These are phyloP conservation scores for Clepsis dumicolana DNA, from an alignment of 2,888 invertebrate genomes.

Conservation along the genomic window DNA sequence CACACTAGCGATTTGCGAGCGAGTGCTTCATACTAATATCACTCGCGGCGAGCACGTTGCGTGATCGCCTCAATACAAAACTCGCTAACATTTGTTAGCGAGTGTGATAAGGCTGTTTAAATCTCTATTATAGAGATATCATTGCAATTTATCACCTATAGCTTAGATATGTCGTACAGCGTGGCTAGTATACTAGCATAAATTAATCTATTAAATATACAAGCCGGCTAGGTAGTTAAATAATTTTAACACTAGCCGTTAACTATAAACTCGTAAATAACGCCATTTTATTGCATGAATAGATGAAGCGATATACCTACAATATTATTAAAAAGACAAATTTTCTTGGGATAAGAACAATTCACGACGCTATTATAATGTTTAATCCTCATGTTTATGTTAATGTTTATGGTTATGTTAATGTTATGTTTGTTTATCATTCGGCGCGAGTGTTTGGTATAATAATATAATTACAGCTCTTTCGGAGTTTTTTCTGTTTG, in stretches of 20 bases:
- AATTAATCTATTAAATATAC: background rate
- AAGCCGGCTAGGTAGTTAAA: background rate
- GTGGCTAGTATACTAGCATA: background rate
- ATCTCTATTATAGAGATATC: background rate
- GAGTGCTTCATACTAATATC: no score
- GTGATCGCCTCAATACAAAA: no score
- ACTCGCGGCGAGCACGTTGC: no score
- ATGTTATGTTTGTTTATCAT: slow-evolving; percentile 10
- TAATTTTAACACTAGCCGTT: background rate
- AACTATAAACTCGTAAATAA: slow-evolving; percentile 2
- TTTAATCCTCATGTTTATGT: slow-evolving; percentile 10
- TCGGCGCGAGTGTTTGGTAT: background rate
- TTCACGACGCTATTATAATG: background rate
- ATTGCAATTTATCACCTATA: background rate
- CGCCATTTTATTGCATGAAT: background rate
- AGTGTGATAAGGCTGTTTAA: no score
- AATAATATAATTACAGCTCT: slow-evolving; percentile 1
- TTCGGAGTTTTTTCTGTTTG: background rate
- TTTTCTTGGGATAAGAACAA: background rate
- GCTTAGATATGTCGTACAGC: background rate
- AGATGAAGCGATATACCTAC: background rate
- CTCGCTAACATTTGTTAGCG: no score
- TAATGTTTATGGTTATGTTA: slow-evolving; percentile 4
- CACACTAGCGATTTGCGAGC: no score
- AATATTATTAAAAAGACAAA: slow-evolving; percentile 4